Percentiles rank a stretch among this genome's conserved stretches.
phyloP scores from a whole-genome alignment of 2,888 invertebrate species.

The Drosophila formosana region DNA sequence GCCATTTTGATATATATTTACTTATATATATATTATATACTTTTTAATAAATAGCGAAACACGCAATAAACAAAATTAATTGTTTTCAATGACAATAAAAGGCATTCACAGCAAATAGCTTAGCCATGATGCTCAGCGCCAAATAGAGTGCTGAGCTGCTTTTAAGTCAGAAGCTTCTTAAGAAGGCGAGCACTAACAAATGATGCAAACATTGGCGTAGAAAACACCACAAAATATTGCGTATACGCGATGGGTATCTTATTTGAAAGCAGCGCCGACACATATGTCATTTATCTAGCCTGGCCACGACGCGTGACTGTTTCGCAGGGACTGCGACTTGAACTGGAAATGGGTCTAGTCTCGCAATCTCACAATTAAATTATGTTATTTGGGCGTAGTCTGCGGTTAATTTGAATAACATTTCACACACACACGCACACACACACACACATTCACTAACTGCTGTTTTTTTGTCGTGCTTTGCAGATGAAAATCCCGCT shows the following conservation, averaged over 20 bases:
- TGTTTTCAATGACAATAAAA: not conserved
- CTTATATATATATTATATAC: too few relatives aligned
- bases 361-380: conserved; percentile 59
- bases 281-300: conserved; percentile 67
- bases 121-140: not conserved
- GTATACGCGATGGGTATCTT: conserved; percentile 37
- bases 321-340: not conserved
- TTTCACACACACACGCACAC: not conserved
- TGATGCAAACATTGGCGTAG: conserved; percentile 52
- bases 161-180: conserved; percentile 36
- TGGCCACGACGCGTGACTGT: conserved; percentile 20
- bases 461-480: conserved; percentile 22
- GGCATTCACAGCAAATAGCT: not conserved
- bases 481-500: conserved; percentile 93
- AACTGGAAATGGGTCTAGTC: not conserved
- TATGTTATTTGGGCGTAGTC: conserved; percentile 42
- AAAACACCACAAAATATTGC: conserved; percentile 47
- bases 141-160: conserved; percentile 16
- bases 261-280: conserved; percentile 30
- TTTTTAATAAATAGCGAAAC: not conserved
- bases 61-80: not conserved
- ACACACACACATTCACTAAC: conserved; percentile 1
- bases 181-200: conserved; percentile 55
- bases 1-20: not conserved
- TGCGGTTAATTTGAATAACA: conserved; percentile 37